Conservation (phyloP, 2,113 vertebrate genomes). For the Megaceryle maxima region DNA sequence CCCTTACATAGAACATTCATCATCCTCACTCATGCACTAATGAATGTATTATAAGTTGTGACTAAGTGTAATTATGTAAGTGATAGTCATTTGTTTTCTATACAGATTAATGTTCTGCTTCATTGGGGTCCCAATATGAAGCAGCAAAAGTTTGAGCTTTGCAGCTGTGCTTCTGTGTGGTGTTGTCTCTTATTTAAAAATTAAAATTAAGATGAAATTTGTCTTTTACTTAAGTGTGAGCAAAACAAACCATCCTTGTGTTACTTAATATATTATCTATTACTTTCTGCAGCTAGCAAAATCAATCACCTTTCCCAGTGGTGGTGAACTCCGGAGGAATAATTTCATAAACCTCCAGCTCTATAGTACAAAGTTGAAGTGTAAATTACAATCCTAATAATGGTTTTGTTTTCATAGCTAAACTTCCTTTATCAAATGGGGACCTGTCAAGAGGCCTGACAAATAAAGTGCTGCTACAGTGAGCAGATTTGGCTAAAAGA, state of each 20-base stretch:
- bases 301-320: slow-evolving; percentile 35
- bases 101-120: slow-evolving; percentile 70
- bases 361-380: background rate
- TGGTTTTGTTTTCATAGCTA: background rate
- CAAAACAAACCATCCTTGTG: background rate
- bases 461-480: background rate
- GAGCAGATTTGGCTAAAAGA: background rate
- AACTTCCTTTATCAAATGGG: background rate
- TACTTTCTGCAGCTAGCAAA: slow-evolving; percentile 17
- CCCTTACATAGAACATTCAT: slow-evolving; percentile 4
- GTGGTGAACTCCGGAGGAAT: background rate
- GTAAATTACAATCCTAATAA: slow-evolving; percentile 18
- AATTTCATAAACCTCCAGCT: slow-evolving; percentile 15
- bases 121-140: slow-evolving; percentile 57
- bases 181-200: slow-evolving; percentile 57
- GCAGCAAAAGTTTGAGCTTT: slow-evolving; percentile 39
- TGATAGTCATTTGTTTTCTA: slow-evolving; percentile 65
- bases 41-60: slow-evolving; percentile 61
- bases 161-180: slow-evolving; percentile 63
- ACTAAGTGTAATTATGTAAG: slow-evolving; percentile 72
- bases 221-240: slow-evolving; percentile 22
- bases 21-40: slow-evolving; percentile 41
- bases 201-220: slow-evolving; percentile 53
- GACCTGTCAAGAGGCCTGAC: background rate
- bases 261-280: slow-evolving; percentile 30